Conservation (phyloP, 2,888 invertebrate species). For the Metallyticus violacea region DNA sequence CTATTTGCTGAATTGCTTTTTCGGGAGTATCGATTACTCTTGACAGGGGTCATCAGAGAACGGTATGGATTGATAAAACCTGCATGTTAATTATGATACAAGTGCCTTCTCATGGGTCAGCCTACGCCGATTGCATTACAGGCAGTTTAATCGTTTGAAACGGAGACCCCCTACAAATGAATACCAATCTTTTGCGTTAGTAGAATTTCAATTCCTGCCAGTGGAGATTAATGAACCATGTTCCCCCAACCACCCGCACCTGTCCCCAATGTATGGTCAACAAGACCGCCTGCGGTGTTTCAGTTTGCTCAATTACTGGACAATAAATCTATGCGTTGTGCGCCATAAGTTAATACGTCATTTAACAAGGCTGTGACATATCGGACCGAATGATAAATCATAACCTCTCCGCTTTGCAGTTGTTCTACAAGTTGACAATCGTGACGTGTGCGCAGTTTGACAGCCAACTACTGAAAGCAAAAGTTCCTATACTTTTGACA, state of each 20-base stretch:
- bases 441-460: background rate
- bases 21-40: background rate
- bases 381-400: background rate
- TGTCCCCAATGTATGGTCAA: background rate
- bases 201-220: background rate
- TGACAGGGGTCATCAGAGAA: background rate
- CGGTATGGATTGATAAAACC: background rate
- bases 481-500: background rate
- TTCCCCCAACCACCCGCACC: background rate
- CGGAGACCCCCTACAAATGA: background rate
- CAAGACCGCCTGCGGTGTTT: background rate
- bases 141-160: background rate
- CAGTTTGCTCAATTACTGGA: background rate
- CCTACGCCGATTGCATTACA: background rate
- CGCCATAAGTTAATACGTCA: conserved; percentile 15
- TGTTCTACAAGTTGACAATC: background rate
- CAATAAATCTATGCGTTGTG: background rate
- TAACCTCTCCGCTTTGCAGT: background rate
- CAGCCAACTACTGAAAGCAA: background rate
- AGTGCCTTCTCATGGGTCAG: background rate
- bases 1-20: background rate
- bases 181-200: background rate
- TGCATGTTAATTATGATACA: background rate
- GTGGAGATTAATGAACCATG: background rate
- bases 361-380: conserved; percentile 2